Conservation (phyloP, 2,888 invertebrate genomes). For the Melanotus villosus region DNA sequence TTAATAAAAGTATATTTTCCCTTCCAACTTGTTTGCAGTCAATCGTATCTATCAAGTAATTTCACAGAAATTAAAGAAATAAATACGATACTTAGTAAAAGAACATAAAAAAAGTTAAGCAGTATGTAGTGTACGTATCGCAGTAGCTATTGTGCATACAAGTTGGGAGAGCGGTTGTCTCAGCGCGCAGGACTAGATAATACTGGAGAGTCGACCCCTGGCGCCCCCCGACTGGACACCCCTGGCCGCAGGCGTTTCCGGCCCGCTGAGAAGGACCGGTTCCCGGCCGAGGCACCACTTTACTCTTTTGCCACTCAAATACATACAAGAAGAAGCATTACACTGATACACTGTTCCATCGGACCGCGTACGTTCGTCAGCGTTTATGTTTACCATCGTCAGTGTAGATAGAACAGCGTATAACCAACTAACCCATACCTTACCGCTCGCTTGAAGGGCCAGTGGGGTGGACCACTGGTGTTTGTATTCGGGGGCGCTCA, state of each 20-base stretch:
- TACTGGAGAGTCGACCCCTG: slow-evolving; percentile 73
- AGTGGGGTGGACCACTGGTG: slow-evolving; percentile 9
- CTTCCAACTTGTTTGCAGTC: slow-evolving; percentile 47
- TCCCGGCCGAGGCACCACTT: slow-evolving; percentile 49
- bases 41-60: slow-evolving; percentile 43
- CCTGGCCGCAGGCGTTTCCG: slow-evolving; percentile 77
- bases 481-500: slow-evolving; percentile 49
- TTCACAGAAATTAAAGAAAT: slow-evolving; percentile 49
- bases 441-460: background rate
- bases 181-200: slow-evolving; percentile 76
- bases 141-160: slow-evolving; percentile 41
- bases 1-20: slow-evolving; percentile 47
- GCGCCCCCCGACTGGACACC: slow-evolving; percentile 71
- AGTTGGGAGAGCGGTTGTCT: slow-evolving; percentile 48
- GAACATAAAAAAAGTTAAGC: slow-evolving; percentile 37
- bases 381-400: slow-evolving; percentile 20
- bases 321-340: slow-evolving; percentile 25
- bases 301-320: slow-evolving; percentile 37
- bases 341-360: slow-evolving; percentile 28
- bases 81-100: slow-evolving; percentile 38
- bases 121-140: slow-evolving; percentile 42
- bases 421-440: background rate
- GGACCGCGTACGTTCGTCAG: slow-evolving; percentile 21
- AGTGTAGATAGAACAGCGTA: slow-evolving; percentile 11
- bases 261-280: slow-evolving; percentile 68